Evolutionary conservation across 2,797 vertebrate species (phyloP), one percentile per base, ranked within the genome.

Genomic region (Enoplosus armatus): DNA sequence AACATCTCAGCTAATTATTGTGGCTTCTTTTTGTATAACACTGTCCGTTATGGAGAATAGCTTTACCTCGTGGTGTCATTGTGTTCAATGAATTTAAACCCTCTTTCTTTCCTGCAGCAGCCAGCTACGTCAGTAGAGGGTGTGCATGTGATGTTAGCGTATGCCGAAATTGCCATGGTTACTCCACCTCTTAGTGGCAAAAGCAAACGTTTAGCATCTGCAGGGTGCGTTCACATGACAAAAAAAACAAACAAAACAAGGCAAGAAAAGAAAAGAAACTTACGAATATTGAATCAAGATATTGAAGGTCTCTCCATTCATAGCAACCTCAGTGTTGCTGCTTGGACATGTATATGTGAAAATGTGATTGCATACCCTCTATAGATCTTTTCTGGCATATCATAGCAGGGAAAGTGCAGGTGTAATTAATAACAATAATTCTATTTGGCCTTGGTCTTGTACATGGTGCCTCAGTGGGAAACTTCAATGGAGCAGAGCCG

Each of bases 1-100:
- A 93, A 92, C 70, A 75, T 69, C 79, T 79, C 60, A 77, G 70
- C 62, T 80, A 26, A 75, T 41, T 58, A 47, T 67, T 58, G 61
- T 72, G 72, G 71, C 41, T 84, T 80, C 33, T 63, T 72, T 74
- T 75, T 77, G 35, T 55, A 41, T 26, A 47, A 64, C 15, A 24
- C 39, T 47, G 20, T 59, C 27, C 3, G 16, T 29, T 43, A 48
- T 27, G 24, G 47, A 64, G 29, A 66, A 55, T 53, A 76, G 65
- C 58, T 79, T 85, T 75, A 33, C 24, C 10, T n/a, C 26, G 37
- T 47, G 6, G 27, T 64, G 15, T 29, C 15, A n/a, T 39, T 37
- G 47, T 81, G 83, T 77, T 65, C 18, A 29, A 33, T 48, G 12
- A 20, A 41, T 48, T 59, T 7, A 10, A 66, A 53, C 22, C 3